Percentiles rank a stretch among this genome's conserved stretches.
Evolutionary conservation across 2,797 vertebrate species (phyloP).

Genomic region (Leontopithecus rosalia): DNA sequence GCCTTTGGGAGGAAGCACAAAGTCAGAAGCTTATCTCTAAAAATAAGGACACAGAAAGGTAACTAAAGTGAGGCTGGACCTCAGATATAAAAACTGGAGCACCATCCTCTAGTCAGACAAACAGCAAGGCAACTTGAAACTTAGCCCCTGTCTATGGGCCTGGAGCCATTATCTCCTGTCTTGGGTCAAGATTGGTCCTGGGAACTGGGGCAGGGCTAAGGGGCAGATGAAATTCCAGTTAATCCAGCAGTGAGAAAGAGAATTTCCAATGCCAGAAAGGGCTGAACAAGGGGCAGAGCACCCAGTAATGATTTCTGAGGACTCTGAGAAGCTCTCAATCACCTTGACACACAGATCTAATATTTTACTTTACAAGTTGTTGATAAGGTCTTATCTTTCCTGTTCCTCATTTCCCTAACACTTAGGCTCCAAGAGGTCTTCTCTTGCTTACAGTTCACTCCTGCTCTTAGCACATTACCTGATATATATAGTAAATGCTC

Average conservation of each 20-base stretch:
- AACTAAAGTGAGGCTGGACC: conserved; percentile 59
- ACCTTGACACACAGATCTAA: neutral
- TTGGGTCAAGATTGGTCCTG: conserved; percentile 30
- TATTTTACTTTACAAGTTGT: neutral
- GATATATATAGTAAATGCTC: neutral
- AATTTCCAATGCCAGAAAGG: neutral
- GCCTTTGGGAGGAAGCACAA: conserved; percentile 53
- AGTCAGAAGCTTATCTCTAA: conserved; percentile 65
- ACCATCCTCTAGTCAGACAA: conserved; percentile 58
- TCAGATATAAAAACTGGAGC: conserved; percentile 65
- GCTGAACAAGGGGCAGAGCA: neutral
- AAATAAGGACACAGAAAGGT: conserved; percentile 65
- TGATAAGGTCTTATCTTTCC: neutral
- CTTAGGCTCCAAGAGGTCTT: neutral
- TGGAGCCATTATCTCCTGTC: conserved; percentile 37
- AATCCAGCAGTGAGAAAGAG: neutral
- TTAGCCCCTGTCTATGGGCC: neutral
- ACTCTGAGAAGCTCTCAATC: neutral
- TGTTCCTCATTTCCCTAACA: neutral
- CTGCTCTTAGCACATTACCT: neutral
- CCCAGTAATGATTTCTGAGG: neutral
- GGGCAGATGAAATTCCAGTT: conserved; percentile 40
- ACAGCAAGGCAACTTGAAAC: conserved; percentile 41
- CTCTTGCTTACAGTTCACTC: neutral
- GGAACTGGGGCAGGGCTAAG: conserved; percentile 32